Evolutionary conservation across 2,113 vertebrate species (phyloP).

Genomic region (Otocyon megalotis): DNA sequence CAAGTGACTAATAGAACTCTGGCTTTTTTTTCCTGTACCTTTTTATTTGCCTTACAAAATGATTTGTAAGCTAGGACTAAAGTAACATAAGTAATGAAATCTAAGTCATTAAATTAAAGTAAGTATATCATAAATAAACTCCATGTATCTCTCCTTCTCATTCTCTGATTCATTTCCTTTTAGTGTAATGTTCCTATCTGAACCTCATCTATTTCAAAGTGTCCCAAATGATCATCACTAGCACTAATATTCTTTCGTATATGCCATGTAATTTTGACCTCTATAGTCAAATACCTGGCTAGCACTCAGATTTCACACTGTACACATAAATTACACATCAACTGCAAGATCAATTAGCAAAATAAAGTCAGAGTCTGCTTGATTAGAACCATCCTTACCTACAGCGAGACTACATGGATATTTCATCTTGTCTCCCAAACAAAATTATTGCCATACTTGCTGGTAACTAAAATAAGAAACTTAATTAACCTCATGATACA

Average conservation of each 20-base stretch:
- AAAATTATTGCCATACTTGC: neutral
- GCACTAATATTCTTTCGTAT: neutral
- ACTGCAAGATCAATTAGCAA: neutral
- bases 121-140: neutral
- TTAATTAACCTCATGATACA: neutral
- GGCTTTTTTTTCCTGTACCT: neutral
- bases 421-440: neutral
- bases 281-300: neutral
- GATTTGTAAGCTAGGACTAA: neutral
- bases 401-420: neutral
- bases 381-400: neutral
- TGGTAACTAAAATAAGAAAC: neutral
- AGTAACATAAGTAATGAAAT: neutral
- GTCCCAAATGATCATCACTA: neutral
- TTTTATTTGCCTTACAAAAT: neutral
- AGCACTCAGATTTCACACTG: neutral
- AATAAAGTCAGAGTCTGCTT: neutral
- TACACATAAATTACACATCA: neutral
- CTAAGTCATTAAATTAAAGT: constrained; percentile 42
- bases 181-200: neutral
- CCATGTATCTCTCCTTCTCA: neutral
- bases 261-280: neutral
- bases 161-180: neutral
- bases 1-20: neutral
- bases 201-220: neutral